Evolutionary conservation across 2,888 invertebrate species (phyloP).

Genomic region (Acleris sparsana): DNA sequence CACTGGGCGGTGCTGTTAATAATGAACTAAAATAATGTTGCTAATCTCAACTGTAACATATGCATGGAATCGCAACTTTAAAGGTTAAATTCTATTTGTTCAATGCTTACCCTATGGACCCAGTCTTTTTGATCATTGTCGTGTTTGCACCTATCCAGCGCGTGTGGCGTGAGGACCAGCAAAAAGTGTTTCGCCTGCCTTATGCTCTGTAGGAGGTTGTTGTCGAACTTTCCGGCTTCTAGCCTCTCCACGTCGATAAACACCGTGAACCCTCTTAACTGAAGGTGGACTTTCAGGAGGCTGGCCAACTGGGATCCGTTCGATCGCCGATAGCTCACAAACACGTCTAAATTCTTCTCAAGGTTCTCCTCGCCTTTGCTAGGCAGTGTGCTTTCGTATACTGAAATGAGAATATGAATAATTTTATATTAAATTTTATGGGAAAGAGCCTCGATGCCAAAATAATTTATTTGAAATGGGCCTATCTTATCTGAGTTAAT

Average conservation of each 20-base stretch:
- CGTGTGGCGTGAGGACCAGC: conserved; percentile 96
- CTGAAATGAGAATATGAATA: conserved; percentile 59
- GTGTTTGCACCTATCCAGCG: conserved; percentile 95
- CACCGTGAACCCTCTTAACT: conserved; percentile 96
- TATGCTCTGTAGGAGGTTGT: conserved; percentile 97
- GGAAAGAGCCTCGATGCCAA: background rate
- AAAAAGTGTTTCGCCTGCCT: conserved; percentile 98
- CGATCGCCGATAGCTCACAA: conserved; percentile 98
- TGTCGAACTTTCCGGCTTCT: conserved; percentile 99
- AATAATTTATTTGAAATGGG: background rate
- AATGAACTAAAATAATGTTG: too few species aligned
- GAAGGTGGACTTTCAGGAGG: conserved; percentile 97
- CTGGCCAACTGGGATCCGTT: conserved; percentile 98
- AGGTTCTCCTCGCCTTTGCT: conserved; percentile 89
- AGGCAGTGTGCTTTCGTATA: conserved; percentile 86
- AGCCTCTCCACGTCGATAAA: conserved; percentile 99
- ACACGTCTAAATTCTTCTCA: conserved; percentile 97
- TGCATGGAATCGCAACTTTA: background rate
- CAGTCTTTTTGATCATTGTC: conserved; percentile 98
- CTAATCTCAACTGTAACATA: too few species aligned
- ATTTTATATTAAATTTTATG: background rate
- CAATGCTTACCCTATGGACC: conserved; percentile 96
- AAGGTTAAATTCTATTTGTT: background rate
- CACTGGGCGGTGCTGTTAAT: too few species aligned
- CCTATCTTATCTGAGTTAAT: background rate